Percentiles rank a stretch among this genome's conserved stretches.
These are phyloP conservation scores for Acipenser transmontanus DNA, from an alignment of 2,797 vertebrate genomes.

Conservation along the genomic window DNA sequence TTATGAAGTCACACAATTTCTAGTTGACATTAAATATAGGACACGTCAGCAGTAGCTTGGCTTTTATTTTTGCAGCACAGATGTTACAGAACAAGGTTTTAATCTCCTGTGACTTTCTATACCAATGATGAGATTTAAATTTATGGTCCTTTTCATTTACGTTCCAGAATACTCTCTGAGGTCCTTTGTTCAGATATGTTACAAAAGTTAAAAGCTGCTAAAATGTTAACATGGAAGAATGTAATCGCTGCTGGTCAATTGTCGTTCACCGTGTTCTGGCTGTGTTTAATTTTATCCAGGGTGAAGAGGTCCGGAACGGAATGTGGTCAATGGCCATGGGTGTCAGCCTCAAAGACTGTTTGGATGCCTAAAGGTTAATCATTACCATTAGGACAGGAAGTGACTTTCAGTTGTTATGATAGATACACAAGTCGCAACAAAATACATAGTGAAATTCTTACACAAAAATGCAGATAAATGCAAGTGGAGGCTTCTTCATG, in stretches of 20 bases:
- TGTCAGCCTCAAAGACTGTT: conserved; percentile 47
- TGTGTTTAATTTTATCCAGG: conserved; percentile 65
- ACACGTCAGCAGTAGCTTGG: too few relatives aligned
- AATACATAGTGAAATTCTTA: neutral
- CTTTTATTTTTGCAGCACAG: too few relatives aligned
- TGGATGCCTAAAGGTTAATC: conserved; percentile 31
- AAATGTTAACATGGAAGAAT: neutral
- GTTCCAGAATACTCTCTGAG: too few relatives aligned
- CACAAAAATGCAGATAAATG: too few relatives aligned
- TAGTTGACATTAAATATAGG: too few relatives aligned
- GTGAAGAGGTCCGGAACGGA: conserved; percentile 69
- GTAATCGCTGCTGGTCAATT: neutral
- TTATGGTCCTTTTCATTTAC: too few relatives aligned
- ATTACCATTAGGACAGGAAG: conserved; percentile 2
- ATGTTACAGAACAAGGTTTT: too few relatives aligned
- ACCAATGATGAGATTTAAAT: too few relatives aligned
- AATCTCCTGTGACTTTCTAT: too few relatives aligned
- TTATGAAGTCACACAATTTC: too few relatives aligned
- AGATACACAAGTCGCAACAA: conserved; percentile 18
- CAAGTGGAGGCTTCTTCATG: too few relatives aligned
- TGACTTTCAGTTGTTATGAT: neutral
- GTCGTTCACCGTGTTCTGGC: conserved; percentile 24
- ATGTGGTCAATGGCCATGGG: conserved; percentile 66
- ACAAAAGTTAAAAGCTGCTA: neutral
- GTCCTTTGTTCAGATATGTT: too few relatives aligned